A percentile compares a stretch with the other conserved stretches of the same genome.
phyloP scores from a whole-genome alignment of 2,113 vertebrate genomes.

The Okapia johnstoni region DNA sequence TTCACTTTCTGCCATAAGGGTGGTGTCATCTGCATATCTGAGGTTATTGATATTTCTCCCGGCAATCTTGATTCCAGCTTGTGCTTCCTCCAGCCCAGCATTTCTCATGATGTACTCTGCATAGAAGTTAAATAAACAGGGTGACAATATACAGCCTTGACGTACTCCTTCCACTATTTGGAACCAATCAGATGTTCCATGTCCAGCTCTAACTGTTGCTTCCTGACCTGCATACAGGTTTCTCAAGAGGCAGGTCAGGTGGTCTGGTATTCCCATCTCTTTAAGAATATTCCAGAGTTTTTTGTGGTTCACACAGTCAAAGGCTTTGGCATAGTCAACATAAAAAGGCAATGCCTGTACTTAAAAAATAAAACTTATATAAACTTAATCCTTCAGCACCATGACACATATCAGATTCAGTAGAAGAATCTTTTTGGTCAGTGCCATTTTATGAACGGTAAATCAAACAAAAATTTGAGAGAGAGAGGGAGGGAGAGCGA shows the following conservation, averaged over 20 bases:
- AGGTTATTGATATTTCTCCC: not conserved
- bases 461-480: not conserved
- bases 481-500: not conserved
- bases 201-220: not conserved
- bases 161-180: not conserved
- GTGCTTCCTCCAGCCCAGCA: not conserved
- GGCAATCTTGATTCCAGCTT: not conserved
- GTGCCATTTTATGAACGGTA: not conserved
- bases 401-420: not conserved
- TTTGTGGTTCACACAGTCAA: not conserved
- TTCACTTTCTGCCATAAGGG: not conserved
- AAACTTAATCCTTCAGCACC: not conserved
- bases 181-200: not conserved
- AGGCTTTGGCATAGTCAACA: not conserved
- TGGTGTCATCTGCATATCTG: not conserved
- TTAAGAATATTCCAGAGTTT: not conserved
- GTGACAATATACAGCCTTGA: not conserved
- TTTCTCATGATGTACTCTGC: not conserved
- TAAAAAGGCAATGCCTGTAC: not conserved
- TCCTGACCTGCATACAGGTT: not conserved
- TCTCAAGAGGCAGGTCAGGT: not conserved
- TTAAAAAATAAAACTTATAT: not conserved
- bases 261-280: not conserved
- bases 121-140: not conserved
- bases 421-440: not conserved